Evolutionary conservation across 1,140 invertebrate species (phyloP), one percentile per base, ranked within the genome.

Genomic region (Zaprionus gabonicus): DNA sequence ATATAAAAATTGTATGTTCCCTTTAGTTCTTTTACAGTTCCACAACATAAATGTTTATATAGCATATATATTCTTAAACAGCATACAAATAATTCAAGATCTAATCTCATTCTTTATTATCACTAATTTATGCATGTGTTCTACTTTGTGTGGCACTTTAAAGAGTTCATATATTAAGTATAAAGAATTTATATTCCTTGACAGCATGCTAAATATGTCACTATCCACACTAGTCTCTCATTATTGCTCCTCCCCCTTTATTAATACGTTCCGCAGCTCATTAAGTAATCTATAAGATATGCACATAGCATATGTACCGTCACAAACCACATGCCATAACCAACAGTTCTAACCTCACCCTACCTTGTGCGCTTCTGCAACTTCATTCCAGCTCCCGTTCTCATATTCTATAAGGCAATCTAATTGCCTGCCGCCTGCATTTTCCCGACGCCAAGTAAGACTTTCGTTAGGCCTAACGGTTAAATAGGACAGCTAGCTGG

Each of bases 391-490:
- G 41, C 41, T n/a, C n/a, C 41, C n/a, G 41, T 46, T 17, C 41
- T 17, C 41, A 46, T 46, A 46, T 46, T 46, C 41, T 46, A 46
- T 46, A 46, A 46, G 41, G 41, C 46, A 51, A 51, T 51, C 46
- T 51, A 51, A 51, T 51, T 51, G 46, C 20, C 46, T 51, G 46
- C 46, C 46, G 46, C 20, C 46, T 20, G 46, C 46, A 23, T 51
- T 51, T 46, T 51, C 20, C 9, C 46, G 20, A 25, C 46, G 46
- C 46, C 20, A 51, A 51, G 23, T 25, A 51, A 51, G 46, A 51
- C 46, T 51, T 51, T 51, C 46, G 46, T 51, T 51, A 51, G 46
- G 46, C 46, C 46, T 51, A 51, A 51, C 46, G 46, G 46, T 51
- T 51, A 51, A 51, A 51, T 51, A 51, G 46, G 46, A 51, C 46